phyloP scores from a whole-genome alignment of 2,888 invertebrate species.

The Philopedon plagiatum region DNA sequence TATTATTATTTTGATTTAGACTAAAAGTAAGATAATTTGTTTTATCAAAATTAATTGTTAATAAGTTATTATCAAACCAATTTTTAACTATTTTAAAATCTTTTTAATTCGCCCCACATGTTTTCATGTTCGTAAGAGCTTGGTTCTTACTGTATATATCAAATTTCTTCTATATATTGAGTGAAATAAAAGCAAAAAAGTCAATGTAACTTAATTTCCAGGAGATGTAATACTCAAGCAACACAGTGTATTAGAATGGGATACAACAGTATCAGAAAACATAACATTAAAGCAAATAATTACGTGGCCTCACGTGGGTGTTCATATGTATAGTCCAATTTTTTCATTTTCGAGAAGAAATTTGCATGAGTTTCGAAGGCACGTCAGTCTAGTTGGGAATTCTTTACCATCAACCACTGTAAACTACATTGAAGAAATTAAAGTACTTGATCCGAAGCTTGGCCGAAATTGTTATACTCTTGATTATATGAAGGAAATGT shows the following conservation, averaged over 20 bases:
- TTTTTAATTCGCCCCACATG: too few species aligned
- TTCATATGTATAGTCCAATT: slow-evolving; percentile 52
- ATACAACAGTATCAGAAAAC: slow-evolving; percentile 18
- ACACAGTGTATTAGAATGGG: slow-evolving; percentile 50
- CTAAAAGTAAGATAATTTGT: too few species aligned
- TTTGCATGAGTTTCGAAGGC: slow-evolving; percentile 50
- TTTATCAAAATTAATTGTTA: too few species aligned
- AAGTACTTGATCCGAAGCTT: slow-evolving; percentile 47
- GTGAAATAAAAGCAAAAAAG: too few species aligned
- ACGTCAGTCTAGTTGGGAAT: slow-evolving; percentile 48
- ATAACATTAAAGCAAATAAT: slow-evolving; percentile 51
- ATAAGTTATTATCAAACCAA: too few species aligned
- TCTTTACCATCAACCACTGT: slow-evolving; percentile 34
- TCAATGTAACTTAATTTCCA: slow-evolving; percentile 43
- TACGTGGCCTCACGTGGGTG: slow-evolving; percentile 56
- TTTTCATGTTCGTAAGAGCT: too few species aligned
- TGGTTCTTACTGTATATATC: too few species aligned
- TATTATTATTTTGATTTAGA: too few species aligned
- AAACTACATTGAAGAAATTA: slow-evolving; percentile 52
- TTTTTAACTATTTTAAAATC: too few species aligned
- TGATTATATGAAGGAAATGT: slow-evolving; percentile 46
- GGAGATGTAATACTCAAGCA: slow-evolving; percentile 54
- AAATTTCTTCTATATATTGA: too few species aligned
- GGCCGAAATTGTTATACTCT: slow-evolving; percentile 43
- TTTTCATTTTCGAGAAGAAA: slow-evolving; percentile 53